These are phyloP conservation scores for Julus scanicus DNA, from an alignment of 2,888 invertebrate species.

Conservation along the genomic window DNA sequence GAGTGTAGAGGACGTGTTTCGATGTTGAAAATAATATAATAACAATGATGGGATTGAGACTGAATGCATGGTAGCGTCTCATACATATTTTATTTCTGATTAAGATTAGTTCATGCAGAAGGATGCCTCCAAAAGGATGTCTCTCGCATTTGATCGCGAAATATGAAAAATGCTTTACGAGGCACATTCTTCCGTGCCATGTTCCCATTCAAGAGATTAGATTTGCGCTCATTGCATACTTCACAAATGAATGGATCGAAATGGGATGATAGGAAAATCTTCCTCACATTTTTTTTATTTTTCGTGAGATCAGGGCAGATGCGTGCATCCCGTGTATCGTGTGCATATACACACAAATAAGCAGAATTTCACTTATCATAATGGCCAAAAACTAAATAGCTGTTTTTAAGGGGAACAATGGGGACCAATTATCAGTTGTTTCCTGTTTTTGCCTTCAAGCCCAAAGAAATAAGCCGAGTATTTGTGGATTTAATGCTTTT, in stretches of 20 bases:
- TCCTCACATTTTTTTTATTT: not conserved
- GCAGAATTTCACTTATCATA: constrained; percentile 19
- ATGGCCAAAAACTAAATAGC: not conserved
- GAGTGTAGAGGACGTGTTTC: not conserved
- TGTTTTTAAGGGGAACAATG: constrained; percentile 29
- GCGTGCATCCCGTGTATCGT: not conserved
- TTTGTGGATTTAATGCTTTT: not conserved
- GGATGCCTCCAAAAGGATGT: constrained; percentile 24
- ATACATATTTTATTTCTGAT: constrained; percentile 42
- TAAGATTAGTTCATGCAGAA: constrained; percentile 30
- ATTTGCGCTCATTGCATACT: constrained; percentile 36
- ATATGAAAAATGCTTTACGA: constrained; percentile 39
- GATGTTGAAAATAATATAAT: constrained; percentile 30
- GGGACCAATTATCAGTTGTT: constrained; percentile 39
- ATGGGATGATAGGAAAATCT: constrained; percentile 4
- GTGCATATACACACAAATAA: not conserved
- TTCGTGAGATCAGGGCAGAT: constrained; percentile 34
- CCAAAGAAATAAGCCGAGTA: not conserved
- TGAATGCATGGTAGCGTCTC: constrained; percentile 39
- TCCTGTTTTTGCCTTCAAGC: not conserved
- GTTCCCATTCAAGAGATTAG: constrained; percentile 21
- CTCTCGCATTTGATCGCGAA: not conserved
- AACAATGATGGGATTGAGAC: constrained; percentile 21
- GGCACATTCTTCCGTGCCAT: not conserved
- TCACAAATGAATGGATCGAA: constrained; percentile 39